These are phyloP conservation scores for Zosterops pallidus DNA, from an alignment of 2,113 vertebrate genomes.

Conservation along the genomic window DNA sequence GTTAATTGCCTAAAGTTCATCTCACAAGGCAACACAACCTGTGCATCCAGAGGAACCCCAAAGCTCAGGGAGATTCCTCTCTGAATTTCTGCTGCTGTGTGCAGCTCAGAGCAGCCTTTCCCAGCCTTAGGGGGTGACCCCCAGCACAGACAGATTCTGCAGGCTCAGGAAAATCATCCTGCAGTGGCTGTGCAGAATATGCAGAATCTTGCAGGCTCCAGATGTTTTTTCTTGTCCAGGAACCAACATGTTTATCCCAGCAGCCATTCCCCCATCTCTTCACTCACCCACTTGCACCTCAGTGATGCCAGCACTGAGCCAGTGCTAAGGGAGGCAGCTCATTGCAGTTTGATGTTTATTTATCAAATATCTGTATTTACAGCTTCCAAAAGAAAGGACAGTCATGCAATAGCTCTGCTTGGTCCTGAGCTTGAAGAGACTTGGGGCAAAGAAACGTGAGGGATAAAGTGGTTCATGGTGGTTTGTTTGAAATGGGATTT, in stretches of 20 bases:
- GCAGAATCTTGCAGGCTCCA: neutral
- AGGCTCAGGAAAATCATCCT: neutral
- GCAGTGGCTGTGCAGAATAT: neutral
- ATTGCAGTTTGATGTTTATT: neutral
- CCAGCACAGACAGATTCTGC: neutral
- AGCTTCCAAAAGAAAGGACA: neutral
- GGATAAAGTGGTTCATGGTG: neutral
- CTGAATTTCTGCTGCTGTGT: neutral
- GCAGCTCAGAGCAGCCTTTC: neutral
- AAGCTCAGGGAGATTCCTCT: neutral
- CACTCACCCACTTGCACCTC: neutral
- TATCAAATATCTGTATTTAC: neutral
- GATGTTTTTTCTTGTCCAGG: neutral
- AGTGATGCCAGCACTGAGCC: neutral
- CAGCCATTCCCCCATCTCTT: neutral
- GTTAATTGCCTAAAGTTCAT: neutral
- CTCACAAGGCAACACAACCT: neutral
- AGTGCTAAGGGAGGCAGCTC: neutral
- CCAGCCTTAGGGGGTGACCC: neutral
- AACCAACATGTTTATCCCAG: neutral
- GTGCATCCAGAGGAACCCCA: neutral
- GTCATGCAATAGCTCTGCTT: neutral
- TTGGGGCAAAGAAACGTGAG: neutral
- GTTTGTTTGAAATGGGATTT: neutral
- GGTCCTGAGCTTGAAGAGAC: neutral